Evolutionary conservation across 92 coral and sea anemone genomes (phyloP).

Genomic region (Metridium senile): DNA sequence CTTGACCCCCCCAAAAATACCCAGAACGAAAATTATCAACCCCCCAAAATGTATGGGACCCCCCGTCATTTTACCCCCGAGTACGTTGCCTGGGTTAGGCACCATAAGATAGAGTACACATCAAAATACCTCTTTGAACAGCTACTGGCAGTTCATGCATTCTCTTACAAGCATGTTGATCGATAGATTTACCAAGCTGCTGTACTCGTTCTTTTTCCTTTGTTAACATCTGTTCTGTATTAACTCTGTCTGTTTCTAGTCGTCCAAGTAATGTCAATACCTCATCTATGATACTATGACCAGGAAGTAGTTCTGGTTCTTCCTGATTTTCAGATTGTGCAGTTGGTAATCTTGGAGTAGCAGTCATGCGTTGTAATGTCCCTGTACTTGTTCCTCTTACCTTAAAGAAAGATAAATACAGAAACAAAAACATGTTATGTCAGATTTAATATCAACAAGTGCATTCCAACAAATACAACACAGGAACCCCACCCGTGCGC

Average conservation of each 20-base stretch:
- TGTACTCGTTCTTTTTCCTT: slow-evolving; percentile 79
- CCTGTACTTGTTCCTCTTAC: slow-evolving; percentile 77
- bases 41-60: too few species aligned
- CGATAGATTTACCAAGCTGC: slow-evolving; percentile 74
- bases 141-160: slow-evolving; percentile 83
- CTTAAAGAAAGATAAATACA: slow-evolving; percentile 3
- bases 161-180: slow-evolving; percentile 79
- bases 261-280: slow-evolving; percentile 81
- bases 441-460: neutral
- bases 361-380: slow-evolving; percentile 30
- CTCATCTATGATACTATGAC: slow-evolving; percentile 72
- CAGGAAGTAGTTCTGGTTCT: slow-evolving; percentile 40
- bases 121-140: slow-evolving; percentile 83
- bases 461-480: too few species aligned
- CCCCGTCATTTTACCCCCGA: too few species aligned
- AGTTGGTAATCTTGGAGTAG: slow-evolving; percentile 47
- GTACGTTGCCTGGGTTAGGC: too few species aligned
- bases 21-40: too few species aligned
- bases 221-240: slow-evolving; percentile 68
- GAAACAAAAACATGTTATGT: neutral
- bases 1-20: too few species aligned
- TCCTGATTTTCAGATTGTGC: slow-evolving; percentile 35
- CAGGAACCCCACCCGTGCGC: too few species aligned
- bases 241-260: slow-evolving; percentile 83
- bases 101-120: neutral